Base-by-base conservation (phyloP, 1,140 invertebrate genomes). In the Philotrypesis tridentata region DNA sequence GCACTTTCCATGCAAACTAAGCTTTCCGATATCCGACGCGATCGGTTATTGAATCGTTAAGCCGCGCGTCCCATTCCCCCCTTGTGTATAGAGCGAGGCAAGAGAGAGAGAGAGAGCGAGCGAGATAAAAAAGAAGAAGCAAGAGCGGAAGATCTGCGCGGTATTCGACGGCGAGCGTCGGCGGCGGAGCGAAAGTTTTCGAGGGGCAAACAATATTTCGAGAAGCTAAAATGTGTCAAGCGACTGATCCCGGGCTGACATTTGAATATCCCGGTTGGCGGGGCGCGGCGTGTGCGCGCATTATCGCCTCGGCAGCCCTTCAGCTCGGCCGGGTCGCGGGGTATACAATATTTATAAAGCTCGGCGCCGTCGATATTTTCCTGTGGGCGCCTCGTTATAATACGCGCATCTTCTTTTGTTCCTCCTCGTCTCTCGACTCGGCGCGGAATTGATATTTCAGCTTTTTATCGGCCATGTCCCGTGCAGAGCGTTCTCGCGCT, bases 31-130 rank as follows among this genome's bases (percentile, higher is more conserved):
- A 84, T 84, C 80, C 74, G 79, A 87, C 86, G 83, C 83, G 87
- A 92, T 91, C 89, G 89, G 89, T 92, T 91, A 91, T 92, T 91
- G 90, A 92, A 92, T 90, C 89, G 91, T 91, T 91, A 91, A 92
- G 89, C 89, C 87, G 43, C 74, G 33, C 71, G 43, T 61, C 21
- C n/a, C 67, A 21, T 21, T 78, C 33, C 75, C 84, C 11, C 60
- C 48, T n/a, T n/a, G n/a, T n/a, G n/a, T n/a, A n/a, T n/a, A n/a
- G n/a, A 37, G 33, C 33, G 88, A 89, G 90, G 90, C 90, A 91
- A 90, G 88, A 91, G 87, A 89, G 33, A 9, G 9, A 37, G 33
- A 37, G 9, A 88, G 88, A 87, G 12, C 60, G 63, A 67, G 60
- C 74, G 40, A 80, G 43, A 75, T 65, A 29, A 79, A 61, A 14